Evolutionary conservation across 2,797 vertebrate species (phyloP), one percentile per base, ranked within the genome.

Genomic region (Rhabdophis nuchalis): DNA sequence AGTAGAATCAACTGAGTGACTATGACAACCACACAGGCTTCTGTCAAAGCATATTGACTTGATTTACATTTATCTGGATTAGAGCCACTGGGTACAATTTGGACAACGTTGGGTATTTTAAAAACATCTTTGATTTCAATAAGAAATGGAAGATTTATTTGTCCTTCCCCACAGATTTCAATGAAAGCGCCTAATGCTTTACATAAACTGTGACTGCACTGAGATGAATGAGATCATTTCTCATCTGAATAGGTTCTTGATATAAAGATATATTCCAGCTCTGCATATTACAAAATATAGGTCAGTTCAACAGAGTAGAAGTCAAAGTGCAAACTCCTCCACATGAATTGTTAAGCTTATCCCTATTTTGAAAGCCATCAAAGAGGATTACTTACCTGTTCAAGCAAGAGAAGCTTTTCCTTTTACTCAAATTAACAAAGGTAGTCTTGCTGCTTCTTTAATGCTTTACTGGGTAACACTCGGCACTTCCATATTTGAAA

Each of bases 351-450:
- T 96, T 95, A 93, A 95, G 95, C 94, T 97, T 95, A 97, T 97
- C 96, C 94, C 92, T 95, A 89, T 95, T 96, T 94, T 93, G 93
- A 96, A 94, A 95, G 93, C 86, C 86, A 87, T 91, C 94, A 94
- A 95, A 95, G 95, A 97, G 92, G 93, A 95, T 96, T 95, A 95
- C 86, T 50, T 97, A 95, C 96, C 95, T 96, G 93, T 95, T 95
- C 95, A 96, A 93, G 95, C 93, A 93, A 60, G 85, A 96, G 94
- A 95, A 96, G 93, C 95, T 97, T 97, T 97, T 97, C 94, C 91
- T 96, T 96, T 97, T 96, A 92, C 95, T 96, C 93, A 96, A 97
- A 96, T 95, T 95, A 94, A 91, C 36, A 0, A 60, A 90, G 53
- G 86, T 94, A 77, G 96, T 95, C 92, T 96, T 95, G 94, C 91